Evolutionary conservation across 2,113 vertebrate genomes (phyloP).

Genomic region (Nibea albiflora): DNA sequence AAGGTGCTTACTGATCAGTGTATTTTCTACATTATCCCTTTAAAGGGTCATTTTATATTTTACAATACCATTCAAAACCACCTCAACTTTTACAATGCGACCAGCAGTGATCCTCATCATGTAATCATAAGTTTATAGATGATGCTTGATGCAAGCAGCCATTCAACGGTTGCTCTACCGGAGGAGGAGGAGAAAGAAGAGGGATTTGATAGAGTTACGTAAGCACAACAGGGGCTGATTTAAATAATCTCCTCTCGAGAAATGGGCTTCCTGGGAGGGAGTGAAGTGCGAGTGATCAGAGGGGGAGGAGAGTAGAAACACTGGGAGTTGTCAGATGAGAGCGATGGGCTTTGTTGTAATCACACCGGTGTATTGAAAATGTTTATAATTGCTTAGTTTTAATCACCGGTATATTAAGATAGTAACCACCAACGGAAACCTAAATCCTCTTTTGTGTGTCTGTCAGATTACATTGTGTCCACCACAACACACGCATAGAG

Average conservation of each 20-base stretch:
- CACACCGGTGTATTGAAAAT: constrained; percentile 6
- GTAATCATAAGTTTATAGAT: background rate
- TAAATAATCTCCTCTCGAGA: constrained; percentile 54
- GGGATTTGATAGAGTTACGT: constrained; percentile 50
- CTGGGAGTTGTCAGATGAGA: constrained; percentile 15
- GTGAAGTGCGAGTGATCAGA: constrained; percentile 34
- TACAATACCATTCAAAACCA: background rate
- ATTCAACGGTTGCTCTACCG: no score
- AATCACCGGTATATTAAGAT: constrained; percentile 40
- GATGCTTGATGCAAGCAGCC: no score
- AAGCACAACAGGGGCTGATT: constrained; percentile 38
- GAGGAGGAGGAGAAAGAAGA: constrained; percentile 39
- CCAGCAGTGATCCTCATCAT: background rate
- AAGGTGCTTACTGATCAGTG: no score
- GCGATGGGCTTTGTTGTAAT: background rate
- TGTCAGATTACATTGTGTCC: constrained; percentile 58
- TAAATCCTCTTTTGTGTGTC: constrained; percentile 57
- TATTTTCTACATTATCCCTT: no score
- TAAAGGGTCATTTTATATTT: background rate
- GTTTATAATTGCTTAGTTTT: constrained; percentile 18
- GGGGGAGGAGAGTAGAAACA: constrained; percentile 21
- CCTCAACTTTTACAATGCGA: background rate
- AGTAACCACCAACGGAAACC: constrained; percentile 1
- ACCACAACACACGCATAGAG: background rate
- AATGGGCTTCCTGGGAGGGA: constrained; percentile 50